Evolutionary conservation across 2,113 vertebrate species (phyloP).

Genomic region (Tor tambroides): DNA sequence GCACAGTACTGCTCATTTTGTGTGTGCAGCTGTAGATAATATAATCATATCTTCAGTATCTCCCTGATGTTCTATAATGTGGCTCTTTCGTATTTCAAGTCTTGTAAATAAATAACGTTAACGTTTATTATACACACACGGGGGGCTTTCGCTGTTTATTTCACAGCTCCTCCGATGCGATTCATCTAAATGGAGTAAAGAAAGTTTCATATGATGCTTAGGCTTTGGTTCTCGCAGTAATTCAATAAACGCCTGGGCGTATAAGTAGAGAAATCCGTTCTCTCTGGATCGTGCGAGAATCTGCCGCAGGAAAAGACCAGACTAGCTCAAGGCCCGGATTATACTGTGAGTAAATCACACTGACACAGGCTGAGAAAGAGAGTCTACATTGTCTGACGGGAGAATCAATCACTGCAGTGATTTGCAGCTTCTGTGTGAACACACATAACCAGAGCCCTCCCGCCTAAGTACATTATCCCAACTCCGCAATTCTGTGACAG

Average conservation of each 20-base stretch:
- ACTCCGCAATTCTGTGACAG: conserved; percentile 37
- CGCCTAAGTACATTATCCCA: conserved; percentile 41
- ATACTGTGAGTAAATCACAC: conserved; percentile 45
- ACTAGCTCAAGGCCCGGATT: conserved; percentile 27
- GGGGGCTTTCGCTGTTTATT: neutral
- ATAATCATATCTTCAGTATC: neutral
- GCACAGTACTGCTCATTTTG: neutral
- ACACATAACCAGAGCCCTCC: conserved; percentile 30
- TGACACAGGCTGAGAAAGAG: conserved; percentile 37
- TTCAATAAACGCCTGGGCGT: conserved; percentile 34
- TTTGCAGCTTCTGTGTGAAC: conserved; percentile 38
- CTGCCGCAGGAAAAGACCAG: conserved; percentile 16
- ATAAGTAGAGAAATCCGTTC: conserved; percentile 29
- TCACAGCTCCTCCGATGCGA: neutral
- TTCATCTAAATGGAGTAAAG: neutral
- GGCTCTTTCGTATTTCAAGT: conserved; percentile 14
- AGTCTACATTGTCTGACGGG: conserved; percentile 30
- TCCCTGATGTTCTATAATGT: conserved; percentile 15
- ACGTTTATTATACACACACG: neutral
- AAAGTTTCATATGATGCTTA: neutral
- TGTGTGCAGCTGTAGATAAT: neutral
- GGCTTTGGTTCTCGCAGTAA: neutral
- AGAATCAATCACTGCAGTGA: conserved; percentile 45
- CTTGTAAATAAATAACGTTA: conserved; percentile 22
- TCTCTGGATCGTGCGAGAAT: neutral